phyloP scores from a whole-genome alignment of 1,140 invertebrate genomes.

The Musca vetustissima region DNA sequence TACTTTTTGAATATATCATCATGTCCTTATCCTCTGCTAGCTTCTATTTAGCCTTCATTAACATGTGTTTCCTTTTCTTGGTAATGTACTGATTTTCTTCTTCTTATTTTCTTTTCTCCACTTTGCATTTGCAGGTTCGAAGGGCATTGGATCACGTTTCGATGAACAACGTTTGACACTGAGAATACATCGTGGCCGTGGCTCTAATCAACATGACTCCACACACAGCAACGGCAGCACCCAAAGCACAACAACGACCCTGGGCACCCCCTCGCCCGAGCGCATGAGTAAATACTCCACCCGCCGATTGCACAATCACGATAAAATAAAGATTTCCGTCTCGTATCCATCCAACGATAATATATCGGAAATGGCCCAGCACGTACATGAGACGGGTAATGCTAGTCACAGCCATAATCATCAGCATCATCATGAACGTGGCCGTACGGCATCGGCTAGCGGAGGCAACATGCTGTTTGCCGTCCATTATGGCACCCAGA shows the following conservation, averaged over 20 bases:
- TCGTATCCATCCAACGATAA: slow-evolving; percentile 80
- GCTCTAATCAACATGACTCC: slow-evolving; percentile 50
- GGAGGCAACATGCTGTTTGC: slow-evolving; percentile 42
- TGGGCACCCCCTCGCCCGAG: slow-evolving; percentile 51
- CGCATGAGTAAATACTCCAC: slow-evolving; percentile 48
- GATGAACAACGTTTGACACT: slow-evolving; percentile 88
- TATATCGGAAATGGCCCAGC: slow-evolving; percentile 56
- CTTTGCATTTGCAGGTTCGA: slow-evolving; percentile 40
- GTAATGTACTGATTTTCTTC: no score
- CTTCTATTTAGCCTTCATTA: not conserved
- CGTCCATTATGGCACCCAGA: slow-evolving; percentile 41
- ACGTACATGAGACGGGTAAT: slow-evolving; percentile 41
- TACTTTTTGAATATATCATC: no score
- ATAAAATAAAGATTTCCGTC: slow-evolving; percentile 80
- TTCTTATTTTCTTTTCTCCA: not conserved
- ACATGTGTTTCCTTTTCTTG: not conserved
- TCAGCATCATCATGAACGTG: not conserved
- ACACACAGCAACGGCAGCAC: slow-evolving; percentile 53
- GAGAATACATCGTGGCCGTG: slow-evolving; percentile 81
- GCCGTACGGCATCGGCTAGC: slow-evolving; percentile 29
- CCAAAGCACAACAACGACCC: slow-evolving; percentile 49
- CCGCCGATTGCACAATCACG: slow-evolving; percentile 60
- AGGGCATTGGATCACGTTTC: slow-evolving; percentile 64
- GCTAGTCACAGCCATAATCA: slow-evolving; percentile 52
- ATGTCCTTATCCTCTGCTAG: no score